These are phyloP conservation scores for Mesorhabditis sp. DNA, from an alignment of 2,888 invertebrate genomes.

Conservation along the genomic window DNA sequence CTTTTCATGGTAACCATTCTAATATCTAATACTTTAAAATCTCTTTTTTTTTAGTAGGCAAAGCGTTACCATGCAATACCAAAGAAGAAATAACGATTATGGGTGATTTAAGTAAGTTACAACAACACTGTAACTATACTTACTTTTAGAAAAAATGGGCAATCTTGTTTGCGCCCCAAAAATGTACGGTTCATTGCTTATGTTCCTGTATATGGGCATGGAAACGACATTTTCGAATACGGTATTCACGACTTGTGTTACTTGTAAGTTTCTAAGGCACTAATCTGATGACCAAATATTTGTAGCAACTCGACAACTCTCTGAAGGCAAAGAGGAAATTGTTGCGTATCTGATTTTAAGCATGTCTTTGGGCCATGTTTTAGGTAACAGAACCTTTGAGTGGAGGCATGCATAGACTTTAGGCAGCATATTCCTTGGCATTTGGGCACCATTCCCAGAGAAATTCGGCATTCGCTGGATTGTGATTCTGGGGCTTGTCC, in stretches of 20 bases:
- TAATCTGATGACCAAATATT: not conserved
- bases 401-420: not conserved
- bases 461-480: constrained; percentile 61
- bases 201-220: constrained; percentile 2
- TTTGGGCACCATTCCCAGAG: not conserved
- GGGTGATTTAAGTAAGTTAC: not conserved
- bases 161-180: not conserved
- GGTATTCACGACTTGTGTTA: not conserved
- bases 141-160: not conserved
- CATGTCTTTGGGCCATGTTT: not conserved
- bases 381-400: not conserved
- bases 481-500: constrained; percentile 79
- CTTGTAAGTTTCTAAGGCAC: too few relatives aligned
- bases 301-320: not conserved
- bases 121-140: too few relatives aligned
- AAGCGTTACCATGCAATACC: not conserved
- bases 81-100: not conserved
- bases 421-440: not conserved
- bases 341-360: constrained; percentile 1
- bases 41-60: not conserved
- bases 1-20: too few relatives aligned
- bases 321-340: not conserved
- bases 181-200: not conserved
- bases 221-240: not conserved
- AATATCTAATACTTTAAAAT: not conserved